A percentile compares a stretch with the other conserved stretches of the same genome.
These are phyloP conservation scores for Porites lobata DNA, from an alignment of 92 coral and sea anemone genomes.

Conservation along the genomic window DNA sequence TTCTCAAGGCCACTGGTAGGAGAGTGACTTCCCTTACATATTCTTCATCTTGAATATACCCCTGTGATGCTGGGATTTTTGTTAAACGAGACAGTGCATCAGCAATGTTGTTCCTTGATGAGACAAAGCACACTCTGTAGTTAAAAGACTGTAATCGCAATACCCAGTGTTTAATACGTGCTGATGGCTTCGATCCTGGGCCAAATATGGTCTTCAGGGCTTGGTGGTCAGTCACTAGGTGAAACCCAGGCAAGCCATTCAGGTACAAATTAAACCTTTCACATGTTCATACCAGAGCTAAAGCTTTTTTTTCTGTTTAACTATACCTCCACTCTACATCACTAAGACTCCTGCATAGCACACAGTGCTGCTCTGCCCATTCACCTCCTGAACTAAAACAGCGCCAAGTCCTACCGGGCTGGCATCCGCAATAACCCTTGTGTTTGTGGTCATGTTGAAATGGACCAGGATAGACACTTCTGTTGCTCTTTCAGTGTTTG, in stretches of 20 bases:
- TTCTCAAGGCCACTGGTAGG: conserved; percentile 47
- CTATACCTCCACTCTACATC: conserved; percentile 49
- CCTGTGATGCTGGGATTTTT: conserved; percentile 15
- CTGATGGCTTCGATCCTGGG: conserved; percentile 48
- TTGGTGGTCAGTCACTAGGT: conserved; percentile 60
- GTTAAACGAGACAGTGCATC: conserved; percentile 56
- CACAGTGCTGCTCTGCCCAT: conserved; percentile 16
- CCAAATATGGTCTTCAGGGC: conserved; percentile 55
- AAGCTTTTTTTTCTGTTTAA: conserved; percentile 65
- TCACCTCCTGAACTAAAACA: conserved; percentile 10
- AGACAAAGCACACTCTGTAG: conserved; percentile 47
- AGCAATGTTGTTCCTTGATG: conserved; percentile 47
- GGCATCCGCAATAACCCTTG: conserved; percentile 38
- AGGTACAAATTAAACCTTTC: conserved; percentile 59
- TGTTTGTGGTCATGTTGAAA: not conserved
- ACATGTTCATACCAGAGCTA: conserved; percentile 54
- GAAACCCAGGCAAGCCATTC: conserved; percentile 51
- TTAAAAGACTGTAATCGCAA: conserved; percentile 54
- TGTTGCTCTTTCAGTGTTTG: not conserved
- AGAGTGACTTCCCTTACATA: conserved; percentile 19
- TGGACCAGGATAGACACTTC: conserved; percentile 17
- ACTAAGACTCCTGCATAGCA: conserved; percentile 23
- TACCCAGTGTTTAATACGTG: not conserved
- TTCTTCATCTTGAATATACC: conserved; percentile 34
- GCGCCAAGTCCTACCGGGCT: conserved; percentile 38